Conservation (phyloP, 2,888 invertebrate species). For the Pollenia griseotomentosa region DNA sequence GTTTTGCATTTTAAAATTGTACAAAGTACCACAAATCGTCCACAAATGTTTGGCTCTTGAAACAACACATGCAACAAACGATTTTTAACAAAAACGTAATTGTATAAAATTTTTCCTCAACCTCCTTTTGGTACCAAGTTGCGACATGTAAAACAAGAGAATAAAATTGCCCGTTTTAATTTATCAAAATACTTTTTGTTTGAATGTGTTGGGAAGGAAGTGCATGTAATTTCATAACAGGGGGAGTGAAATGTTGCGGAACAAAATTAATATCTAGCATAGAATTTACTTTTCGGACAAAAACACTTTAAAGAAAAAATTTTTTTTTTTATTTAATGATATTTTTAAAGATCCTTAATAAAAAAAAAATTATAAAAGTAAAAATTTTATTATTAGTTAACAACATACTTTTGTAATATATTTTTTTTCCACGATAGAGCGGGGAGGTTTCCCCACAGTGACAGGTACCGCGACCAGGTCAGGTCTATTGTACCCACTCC, state of each 20-base stretch:
- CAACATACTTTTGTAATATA: too few species aligned
- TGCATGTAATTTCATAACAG: conserved; percentile 13
- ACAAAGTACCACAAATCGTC: conserved; percentile 69
- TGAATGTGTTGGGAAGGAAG: neutral
- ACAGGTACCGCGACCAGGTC: too few species aligned
- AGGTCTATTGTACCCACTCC: too few species aligned
- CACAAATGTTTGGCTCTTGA: conserved; percentile 67
- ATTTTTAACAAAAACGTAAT: conserved; percentile 68
- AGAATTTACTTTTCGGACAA: too few species aligned
- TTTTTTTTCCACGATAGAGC: too few species aligned
- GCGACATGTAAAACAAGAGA: conserved; percentile 15
- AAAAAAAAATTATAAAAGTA: too few species aligned
- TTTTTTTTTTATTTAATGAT: too few species aligned
- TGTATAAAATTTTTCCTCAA: conserved; percentile 50
- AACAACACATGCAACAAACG: conserved; percentile 70
- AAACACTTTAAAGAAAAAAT: too few species aligned
- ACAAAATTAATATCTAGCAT: neutral
- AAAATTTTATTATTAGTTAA: too few species aligned
- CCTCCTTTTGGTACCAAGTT: neutral
- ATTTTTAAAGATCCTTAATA: too few species aligned
- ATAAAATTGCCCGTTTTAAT: conserved; percentile 8
- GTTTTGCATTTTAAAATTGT: conserved; percentile 68
- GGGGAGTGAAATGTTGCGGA: neutral
- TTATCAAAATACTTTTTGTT: conserved; percentile 29
- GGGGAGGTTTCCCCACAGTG: too few species aligned